phyloP scores from a whole-genome alignment of 2,797 vertebrate species.

The Anguilla anguilla region DNA sequence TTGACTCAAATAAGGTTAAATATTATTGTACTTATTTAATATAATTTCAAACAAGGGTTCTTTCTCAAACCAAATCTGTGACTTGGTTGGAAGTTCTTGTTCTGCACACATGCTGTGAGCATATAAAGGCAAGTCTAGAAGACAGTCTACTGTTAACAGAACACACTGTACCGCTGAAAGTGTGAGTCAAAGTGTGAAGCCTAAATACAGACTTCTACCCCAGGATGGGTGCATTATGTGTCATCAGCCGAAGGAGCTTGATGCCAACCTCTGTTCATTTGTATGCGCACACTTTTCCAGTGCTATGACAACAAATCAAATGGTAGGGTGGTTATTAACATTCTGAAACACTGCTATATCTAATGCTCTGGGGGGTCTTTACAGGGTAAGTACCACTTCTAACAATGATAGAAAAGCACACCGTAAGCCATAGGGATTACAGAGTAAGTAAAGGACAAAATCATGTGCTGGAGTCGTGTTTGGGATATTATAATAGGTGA shows the following conservation, averaged over 20 bases:
- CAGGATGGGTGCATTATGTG: slow-evolving; percentile 24
- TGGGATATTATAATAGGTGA: neutral
- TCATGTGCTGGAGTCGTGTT: too few species aligned
- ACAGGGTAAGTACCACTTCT: neutral
- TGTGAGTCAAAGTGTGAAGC: neutral
- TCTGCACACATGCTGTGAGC: neutral
- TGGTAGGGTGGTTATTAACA: slow-evolving; percentile 11
- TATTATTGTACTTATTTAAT: neutral
- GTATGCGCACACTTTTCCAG: slow-evolving; percentile 21
- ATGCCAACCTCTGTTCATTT: neutral
- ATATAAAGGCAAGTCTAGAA: neutral
- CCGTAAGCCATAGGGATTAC: neutral
- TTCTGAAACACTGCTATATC: slow-evolving; percentile 6
- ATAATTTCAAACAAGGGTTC: neutral
- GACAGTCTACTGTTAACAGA: slow-evolving; percentile 1
- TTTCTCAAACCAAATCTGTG: neutral
- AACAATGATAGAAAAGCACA: neutral
- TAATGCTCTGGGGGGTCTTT: neutral
- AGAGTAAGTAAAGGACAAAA: neutral
- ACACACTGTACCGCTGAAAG: neutral
- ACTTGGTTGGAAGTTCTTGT: neutral
- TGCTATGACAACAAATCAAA: slow-evolving; percentile 41
- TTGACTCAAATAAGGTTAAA: neutral
- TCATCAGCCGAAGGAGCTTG: neutral
- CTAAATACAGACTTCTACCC: neutral